These are phyloP conservation scores for Phaonia tiefii DNA, from an alignment of 2,888 invertebrate genomes.

Conservation along the genomic window DNA sequence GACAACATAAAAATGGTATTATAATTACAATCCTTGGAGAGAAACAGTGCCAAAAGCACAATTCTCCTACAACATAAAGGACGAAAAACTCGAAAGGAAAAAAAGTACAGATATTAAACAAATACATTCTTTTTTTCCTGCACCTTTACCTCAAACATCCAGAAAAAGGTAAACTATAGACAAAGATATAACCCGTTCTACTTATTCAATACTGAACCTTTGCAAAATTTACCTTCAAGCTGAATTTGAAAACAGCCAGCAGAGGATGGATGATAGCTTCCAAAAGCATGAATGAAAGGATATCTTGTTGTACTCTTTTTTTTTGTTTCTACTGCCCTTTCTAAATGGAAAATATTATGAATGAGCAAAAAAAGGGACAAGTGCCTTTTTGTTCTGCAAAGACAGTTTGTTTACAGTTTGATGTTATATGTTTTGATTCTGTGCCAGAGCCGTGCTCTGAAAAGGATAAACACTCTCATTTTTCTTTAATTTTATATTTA, in stretches of 20 bases:
- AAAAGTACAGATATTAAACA: background rate
- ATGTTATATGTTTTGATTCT: background rate
- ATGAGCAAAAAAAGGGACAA: conserved; percentile 50
- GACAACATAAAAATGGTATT: background rate
- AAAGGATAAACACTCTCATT: conserved; percentile 44
- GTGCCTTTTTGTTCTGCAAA: conserved; percentile 1
- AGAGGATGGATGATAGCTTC: conserved; percentile 16
- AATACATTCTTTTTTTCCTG: too few species aligned
- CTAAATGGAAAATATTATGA: too few species aligned
- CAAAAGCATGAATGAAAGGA: conserved; percentile 33
- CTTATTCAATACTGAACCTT: too few species aligned
- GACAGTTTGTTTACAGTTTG: conserved; percentile 48
- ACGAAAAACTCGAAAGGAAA: background rate
- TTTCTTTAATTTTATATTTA: conserved; percentile 27
- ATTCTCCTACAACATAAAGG: background rate
- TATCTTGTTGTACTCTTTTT: conserved; percentile 25
- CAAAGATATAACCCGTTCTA: too few species aligned
- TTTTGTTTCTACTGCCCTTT: too few species aligned
- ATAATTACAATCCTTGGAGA: conserved; percentile 50
- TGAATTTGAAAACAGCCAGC: background rate
- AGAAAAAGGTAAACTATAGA: too few species aligned
- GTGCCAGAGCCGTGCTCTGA: background rate
- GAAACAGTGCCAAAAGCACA: conserved; percentile 56
- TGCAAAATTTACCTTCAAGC: too few species aligned
- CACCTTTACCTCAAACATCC: too few species aligned